phyloP scores from a whole-genome alignment of 1,140 invertebrate species.

The Solen grandis region DNA sequence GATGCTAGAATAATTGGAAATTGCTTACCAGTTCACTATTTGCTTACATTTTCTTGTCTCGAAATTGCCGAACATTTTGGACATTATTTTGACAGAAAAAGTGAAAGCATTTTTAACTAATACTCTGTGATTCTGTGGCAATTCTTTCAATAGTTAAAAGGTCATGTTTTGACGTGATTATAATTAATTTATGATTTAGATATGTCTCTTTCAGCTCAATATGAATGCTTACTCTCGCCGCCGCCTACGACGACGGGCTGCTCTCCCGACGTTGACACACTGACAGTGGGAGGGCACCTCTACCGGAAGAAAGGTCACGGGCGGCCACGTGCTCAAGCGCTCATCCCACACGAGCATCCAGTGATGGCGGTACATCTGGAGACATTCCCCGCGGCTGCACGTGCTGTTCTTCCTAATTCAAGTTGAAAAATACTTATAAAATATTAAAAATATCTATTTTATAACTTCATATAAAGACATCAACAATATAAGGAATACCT shows the following conservation, averaged over 20 bases:
- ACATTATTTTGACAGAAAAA: not conserved
- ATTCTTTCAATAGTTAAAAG: too few species aligned
- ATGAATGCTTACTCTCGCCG: not conserved
- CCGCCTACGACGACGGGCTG: not conserved
- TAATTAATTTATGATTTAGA: not conserved
- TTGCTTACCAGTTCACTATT: too few species aligned
- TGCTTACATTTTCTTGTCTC: not conserved
- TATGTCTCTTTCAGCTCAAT: not conserved
- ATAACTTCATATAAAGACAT: too few species aligned
- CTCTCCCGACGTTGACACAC: constrained; percentile 64
- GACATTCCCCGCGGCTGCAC: constrained; percentile 59
- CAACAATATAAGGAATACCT: too few species aligned
- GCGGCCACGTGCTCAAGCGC: constrained; percentile 59
- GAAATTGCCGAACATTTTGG: not conserved
- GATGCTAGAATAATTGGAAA: too few species aligned
- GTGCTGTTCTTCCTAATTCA: constrained; percentile 55
- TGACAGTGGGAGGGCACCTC: constrained; percentile 68
- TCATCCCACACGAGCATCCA: constrained; percentile 69
- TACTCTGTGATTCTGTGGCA: not conserved
- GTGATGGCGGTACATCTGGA: constrained; percentile 67
- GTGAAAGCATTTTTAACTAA: not conserved
- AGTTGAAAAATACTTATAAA: not conserved
- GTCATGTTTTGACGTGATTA: too few species aligned
- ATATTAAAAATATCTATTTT: not conserved
- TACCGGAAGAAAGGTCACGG: constrained; percentile 65